Conservation (phyloP, 2,113 vertebrate genomes). For the Capreolus pygargus region DNA sequence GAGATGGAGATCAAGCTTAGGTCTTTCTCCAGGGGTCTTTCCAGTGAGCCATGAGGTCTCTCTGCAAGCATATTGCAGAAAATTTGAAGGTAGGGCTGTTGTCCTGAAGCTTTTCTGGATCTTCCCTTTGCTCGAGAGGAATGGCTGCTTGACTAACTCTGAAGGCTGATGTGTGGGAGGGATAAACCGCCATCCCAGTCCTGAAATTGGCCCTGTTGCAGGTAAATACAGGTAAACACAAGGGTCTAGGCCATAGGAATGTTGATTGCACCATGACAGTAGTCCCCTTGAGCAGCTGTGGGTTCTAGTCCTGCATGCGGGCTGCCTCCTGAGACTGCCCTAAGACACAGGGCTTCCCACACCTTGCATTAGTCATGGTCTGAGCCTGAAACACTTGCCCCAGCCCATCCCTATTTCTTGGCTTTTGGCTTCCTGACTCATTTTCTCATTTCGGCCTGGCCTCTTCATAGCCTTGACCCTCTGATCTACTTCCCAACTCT, state of each 20-base stretch:
- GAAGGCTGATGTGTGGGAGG: not conserved
- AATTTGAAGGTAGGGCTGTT: not conserved
- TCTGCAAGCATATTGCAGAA: not conserved
- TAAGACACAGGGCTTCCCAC: not conserved
- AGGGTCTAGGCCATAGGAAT: not conserved
- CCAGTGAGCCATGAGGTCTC: not conserved
- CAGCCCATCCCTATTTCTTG: not conserved
- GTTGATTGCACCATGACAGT: not conserved
- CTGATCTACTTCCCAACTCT: not conserved
- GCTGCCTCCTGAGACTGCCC: not conserved
- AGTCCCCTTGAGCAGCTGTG: not conserved
- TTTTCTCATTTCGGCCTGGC: not conserved
- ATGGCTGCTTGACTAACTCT: not conserved
- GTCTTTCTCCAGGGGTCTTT: not conserved
- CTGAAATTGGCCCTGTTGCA: not conserved
- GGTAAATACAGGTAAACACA: not conserved
- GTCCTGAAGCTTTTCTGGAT: not conserved
- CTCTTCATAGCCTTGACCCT: not conserved
- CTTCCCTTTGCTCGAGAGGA: not conserved
- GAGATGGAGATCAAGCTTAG: not conserved
- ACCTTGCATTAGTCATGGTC: not conserved
- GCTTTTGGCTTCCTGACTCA: not conserved
- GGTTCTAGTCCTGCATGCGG: not conserved
- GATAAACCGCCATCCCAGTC: not conserved
- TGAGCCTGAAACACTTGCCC: not conserved